Evolutionary conservation across 2,113 vertebrate species (phyloP).

Genomic region (Ciconia stormi): DNA sequence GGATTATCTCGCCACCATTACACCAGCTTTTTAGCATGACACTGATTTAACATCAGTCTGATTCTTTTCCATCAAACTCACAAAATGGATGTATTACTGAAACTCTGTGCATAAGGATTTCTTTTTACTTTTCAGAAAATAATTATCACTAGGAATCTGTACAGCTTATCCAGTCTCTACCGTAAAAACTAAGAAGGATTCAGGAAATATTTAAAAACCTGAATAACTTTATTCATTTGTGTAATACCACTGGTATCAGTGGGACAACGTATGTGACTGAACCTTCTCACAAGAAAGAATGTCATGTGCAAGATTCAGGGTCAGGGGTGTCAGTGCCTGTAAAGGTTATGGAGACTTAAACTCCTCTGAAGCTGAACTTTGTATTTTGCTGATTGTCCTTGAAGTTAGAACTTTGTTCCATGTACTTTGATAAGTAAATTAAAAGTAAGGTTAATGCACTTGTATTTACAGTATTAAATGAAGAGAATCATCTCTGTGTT

Average conservation of each 20-base stretch:
- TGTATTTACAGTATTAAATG: background rate
- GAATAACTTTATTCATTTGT: background rate
- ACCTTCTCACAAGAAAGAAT: background rate
- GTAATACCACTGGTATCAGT: background rate
- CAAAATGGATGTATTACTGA: background rate
- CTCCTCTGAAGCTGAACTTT: background rate
- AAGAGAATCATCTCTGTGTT: background rate
- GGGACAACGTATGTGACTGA: background rate
- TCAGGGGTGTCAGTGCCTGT: background rate
- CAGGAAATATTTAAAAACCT: background rate
- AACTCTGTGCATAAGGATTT: background rate
- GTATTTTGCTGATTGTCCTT: background rate
- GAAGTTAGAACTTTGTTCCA: background rate
- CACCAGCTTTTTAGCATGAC: background rate
- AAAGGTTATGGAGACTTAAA: background rate
- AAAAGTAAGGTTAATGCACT: background rate
- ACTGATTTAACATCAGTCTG: background rate
- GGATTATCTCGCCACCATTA: background rate
- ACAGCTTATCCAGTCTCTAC: background rate
- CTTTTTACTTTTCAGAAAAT: background rate
- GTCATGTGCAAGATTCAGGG: background rate
- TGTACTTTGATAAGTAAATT: background rate
- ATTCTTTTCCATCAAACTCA: background rate
- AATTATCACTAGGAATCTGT: background rate
- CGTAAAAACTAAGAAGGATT: background rate